These are phyloP conservation scores for Tyrophagus putrescentiae DNA, from an alignment of 1,140 invertebrate genomes.

Conservation along the genomic window DNA sequence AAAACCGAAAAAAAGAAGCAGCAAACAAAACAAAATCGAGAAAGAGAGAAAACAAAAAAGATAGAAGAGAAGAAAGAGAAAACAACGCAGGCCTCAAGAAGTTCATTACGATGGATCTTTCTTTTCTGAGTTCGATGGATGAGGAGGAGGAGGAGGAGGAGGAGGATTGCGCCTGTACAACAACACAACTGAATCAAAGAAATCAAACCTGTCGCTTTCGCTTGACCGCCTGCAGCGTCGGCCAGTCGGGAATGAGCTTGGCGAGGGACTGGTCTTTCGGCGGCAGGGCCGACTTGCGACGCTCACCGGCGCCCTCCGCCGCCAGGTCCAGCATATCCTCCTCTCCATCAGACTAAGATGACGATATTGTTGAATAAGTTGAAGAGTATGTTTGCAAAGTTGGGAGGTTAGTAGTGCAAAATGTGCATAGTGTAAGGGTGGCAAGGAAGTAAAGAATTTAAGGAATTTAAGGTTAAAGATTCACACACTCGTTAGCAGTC, in stretches of 20 bases:
- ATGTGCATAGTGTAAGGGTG: too few species aligned
- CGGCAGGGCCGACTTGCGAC: neutral
- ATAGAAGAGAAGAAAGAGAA: neutral
- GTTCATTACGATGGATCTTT: too few species aligned
- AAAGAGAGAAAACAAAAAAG: neutral
- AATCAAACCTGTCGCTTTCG: slow-evolving; percentile 35
- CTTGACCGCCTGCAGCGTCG: slow-evolving; percentile 66
- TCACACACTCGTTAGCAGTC: too few species aligned
- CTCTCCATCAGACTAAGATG: too few species aligned
- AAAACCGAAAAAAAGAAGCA: neutral
- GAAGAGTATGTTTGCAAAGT: too few species aligned
- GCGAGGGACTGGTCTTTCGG: slow-evolving; percentile 66
- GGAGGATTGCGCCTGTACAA: too few species aligned
- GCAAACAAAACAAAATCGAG: neutral
- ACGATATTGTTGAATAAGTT: too few species aligned
- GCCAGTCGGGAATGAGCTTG: slow-evolving; percentile 91
- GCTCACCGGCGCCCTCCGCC: neutral
- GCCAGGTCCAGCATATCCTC: neutral
- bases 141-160: too few species aligned
- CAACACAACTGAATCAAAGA: neutral
- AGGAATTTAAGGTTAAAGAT: too few species aligned
- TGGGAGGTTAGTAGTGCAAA: too few species aligned
- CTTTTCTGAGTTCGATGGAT: too few species aligned
- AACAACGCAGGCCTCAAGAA: slow-evolving; percentile 6
- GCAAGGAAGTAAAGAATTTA: too few species aligned